Conservation (phyloP, 2,113 vertebrate genomes). For the Osmerus eperlanus region DNA sequence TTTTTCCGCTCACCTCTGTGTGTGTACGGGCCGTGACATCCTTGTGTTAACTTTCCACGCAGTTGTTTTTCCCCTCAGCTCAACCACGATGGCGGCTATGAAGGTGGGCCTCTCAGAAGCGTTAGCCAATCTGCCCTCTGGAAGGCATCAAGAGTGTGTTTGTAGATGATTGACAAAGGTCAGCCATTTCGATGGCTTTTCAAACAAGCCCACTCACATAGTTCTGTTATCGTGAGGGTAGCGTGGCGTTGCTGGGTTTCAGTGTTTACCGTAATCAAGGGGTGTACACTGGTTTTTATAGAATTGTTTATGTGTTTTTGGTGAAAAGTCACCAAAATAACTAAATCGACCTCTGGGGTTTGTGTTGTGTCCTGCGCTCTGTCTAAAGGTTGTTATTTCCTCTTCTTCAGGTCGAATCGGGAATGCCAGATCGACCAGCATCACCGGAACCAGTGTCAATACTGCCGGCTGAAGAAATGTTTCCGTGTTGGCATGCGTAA, state of each 20-base stretch:
- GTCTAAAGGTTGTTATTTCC: neutral
- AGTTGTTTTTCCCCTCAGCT: too few species aligned
- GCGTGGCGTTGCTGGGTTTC: neutral
- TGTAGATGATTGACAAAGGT: slow-evolving; percentile 74
- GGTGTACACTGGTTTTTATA: neutral
- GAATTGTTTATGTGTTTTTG: too few species aligned
- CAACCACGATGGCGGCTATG: too few species aligned
- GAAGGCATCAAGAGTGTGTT: slow-evolving; percentile 57
- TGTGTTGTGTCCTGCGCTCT: too few species aligned
- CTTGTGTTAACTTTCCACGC: too few species aligned
- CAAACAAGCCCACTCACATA: slow-evolving; percentile 46
- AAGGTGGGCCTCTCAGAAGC: slow-evolving; percentile 33
- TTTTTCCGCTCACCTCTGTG: neutral
- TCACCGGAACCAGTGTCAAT: slow-evolving; percentile 98
- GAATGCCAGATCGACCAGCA: slow-evolving; percentile 98
- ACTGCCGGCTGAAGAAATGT: slow-evolving; percentile 97
- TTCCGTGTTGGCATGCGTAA: slow-evolving; percentile 97
- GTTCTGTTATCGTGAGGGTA: slow-evolving; percentile 33
- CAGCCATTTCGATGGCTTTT: slow-evolving; percentile 57
- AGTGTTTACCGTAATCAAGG: slow-evolving; percentile 17
- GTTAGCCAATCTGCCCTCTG: slow-evolving; percentile 44
- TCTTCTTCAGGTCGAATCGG: slow-evolving; percentile 82
- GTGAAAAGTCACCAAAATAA: too few species aligned
- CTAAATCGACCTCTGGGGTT: too few species aligned
- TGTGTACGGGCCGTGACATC: too few species aligned